Evolutionary conservation across 2,888 invertebrate species (phyloP).

Genomic region (Polydrusus pterygomalis): DNA sequence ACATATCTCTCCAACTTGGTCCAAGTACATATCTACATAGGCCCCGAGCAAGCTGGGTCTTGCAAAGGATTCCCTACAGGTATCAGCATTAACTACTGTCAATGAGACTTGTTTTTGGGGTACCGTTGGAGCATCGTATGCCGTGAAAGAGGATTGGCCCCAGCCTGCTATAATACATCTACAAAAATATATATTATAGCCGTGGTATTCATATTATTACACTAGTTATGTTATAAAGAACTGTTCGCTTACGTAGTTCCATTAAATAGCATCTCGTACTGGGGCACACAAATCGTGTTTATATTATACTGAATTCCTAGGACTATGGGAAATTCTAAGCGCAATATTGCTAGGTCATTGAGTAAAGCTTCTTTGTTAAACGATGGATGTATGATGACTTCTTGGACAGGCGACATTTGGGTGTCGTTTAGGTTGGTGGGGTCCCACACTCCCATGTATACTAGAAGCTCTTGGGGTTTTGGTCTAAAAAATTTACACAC

Average conservation of each 20-base stretch:
- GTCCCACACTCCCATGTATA: conserved; percentile 64
- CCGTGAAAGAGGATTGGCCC: conserved; percentile 86
- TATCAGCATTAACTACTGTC: conserved; percentile 78
- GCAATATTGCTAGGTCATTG: conserved; percentile 88
- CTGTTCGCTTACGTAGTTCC: conserved; percentile 29
- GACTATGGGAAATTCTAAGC: conserved; percentile 77
- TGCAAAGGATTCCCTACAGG: conserved; percentile 66
- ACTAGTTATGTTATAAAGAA: neutral
- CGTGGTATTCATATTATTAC: too few relatives aligned
- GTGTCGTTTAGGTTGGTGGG: conserved; percentile 57
- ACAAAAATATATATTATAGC: conserved; percentile 12
- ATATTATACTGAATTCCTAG: conserved; percentile 75
- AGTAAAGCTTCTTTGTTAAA: conserved; percentile 79
- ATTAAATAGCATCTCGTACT: conserved; percentile 64
- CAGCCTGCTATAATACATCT: conserved; percentile 87
- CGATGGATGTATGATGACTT: conserved; percentile 73
- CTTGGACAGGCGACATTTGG: conserved; percentile 59
- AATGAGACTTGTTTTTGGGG: conserved; percentile 86
- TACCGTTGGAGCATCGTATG: conserved; percentile 70
- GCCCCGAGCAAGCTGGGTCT: conserved; percentile 61
- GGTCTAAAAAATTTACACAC: conserved; percentile 56
- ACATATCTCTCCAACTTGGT: conserved; percentile 71
- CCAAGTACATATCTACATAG: conserved; percentile 66
- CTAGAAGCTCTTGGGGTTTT: conserved; percentile 59
- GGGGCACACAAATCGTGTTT: conserved; percentile 78